Percentiles rank a stretch among this genome's conserved stretches.
Evolutionary conservation across 2,797 vertebrate species (phyloP).

Genomic region (Acrossocheilus wenchowensis): DNA sequence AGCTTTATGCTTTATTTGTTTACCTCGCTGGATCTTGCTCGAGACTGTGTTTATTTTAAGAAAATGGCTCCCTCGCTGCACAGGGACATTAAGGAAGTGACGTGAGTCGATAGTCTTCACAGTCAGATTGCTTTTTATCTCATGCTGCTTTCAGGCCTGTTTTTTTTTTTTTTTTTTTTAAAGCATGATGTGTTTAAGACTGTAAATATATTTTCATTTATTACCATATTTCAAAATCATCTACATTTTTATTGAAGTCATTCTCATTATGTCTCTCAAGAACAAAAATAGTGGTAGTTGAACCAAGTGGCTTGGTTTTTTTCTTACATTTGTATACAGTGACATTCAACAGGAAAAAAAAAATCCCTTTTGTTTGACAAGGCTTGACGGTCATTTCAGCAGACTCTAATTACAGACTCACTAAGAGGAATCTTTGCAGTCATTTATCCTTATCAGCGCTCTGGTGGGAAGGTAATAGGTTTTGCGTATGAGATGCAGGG

Average conservation of each 20-base stretch:
- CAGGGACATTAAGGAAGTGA: constrained; percentile 50
- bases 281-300: neutral
- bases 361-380: neutral
- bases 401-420: constrained; percentile 44
- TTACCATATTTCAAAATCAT: neutral
- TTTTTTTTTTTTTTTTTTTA: neutral
- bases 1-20: constrained; percentile 36
- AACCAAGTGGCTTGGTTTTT: neutral
- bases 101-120: neutral
- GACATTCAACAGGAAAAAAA: neutral
- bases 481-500: constrained; percentile 65
- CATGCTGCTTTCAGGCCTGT: constrained; percentile 30
- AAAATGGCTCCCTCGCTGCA: constrained; percentile 51
- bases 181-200: neutral
- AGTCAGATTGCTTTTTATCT: constrained; percentile 18
- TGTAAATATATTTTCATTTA: neutral
- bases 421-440: constrained; percentile 44
- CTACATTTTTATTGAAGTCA: too few species aligned
- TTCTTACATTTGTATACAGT: neutral
- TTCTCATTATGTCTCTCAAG: too few species aligned
- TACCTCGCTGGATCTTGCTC: constrained; percentile 29
- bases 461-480: constrained; percentile 41
- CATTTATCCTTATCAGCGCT: constrained; percentile 34
- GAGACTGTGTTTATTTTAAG: constrained; percentile 47
- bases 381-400: constrained; percentile 29